Percentiles rank a stretch among this genome's conserved stretches.
These are phyloP conservation scores for Tortrix viridana DNA, from an alignment of 2,888 invertebrate genomes.

Conservation along the genomic window DNA sequence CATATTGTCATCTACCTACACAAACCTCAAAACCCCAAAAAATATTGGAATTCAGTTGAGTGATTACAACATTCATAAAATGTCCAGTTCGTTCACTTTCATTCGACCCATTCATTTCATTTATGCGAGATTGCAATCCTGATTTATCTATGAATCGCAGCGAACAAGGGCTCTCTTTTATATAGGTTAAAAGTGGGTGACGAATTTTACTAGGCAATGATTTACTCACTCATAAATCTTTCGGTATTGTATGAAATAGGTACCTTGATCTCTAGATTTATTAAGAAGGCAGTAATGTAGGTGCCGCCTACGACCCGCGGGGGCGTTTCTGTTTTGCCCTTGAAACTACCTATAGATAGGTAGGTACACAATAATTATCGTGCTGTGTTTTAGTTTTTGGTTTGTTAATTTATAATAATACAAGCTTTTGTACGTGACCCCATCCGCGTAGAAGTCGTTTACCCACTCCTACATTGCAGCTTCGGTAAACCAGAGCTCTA, in stretches of 20 bases:
- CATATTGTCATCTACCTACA: too few relatives aligned
- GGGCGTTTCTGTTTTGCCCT: slow-evolving; percentile 13
- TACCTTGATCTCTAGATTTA: slow-evolving; percentile 36
- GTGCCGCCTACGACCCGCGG: slow-evolving; percentile 11
- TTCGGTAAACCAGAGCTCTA: too few relatives aligned
- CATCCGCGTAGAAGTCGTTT: too few relatives aligned
- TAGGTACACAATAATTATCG: too few relatives aligned
- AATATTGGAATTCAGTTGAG: not conserved
- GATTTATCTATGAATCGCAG: slow-evolving; percentile 15
- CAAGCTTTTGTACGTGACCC: too few relatives aligned
- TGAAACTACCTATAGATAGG: slow-evolving; percentile 27
- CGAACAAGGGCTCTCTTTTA: slow-evolving; percentile 8
- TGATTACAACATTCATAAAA: not conserved
- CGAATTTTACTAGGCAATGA: slow-evolving; percentile 32
- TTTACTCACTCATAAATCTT: slow-evolving; percentile 32
- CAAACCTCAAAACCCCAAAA: too few relatives aligned
- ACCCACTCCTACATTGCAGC: too few relatives aligned
- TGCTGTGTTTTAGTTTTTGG: too few relatives aligned
- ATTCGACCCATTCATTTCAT: slow-evolving; percentile 10
- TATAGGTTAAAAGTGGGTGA: slow-evolving; percentile 16
- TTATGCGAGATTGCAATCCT: slow-evolving; percentile 10
- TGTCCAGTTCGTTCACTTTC: not conserved
- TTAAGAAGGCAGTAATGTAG: slow-evolving; percentile 26
- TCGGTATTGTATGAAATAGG: slow-evolving; percentile 33
- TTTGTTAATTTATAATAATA: too few relatives aligned